These are phyloP conservation scores for Hemiscyllium ocellatum DNA, from an alignment of 2,113 vertebrate genomes.

Conservation along the genomic window DNA sequence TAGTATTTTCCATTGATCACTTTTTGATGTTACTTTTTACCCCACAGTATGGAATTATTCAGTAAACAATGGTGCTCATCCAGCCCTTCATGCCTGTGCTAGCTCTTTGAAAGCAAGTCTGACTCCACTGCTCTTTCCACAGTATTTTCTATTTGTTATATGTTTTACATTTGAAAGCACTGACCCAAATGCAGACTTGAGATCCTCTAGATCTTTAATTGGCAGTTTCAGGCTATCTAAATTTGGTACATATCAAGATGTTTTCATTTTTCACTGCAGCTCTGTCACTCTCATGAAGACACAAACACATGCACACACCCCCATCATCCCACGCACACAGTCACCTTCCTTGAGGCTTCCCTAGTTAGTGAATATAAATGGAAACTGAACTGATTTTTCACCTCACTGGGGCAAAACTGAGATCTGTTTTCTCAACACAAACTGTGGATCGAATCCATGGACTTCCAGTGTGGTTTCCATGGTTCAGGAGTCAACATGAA, in stretches of 20 bases:
- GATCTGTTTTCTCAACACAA: neutral
- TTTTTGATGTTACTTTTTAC: neutral
- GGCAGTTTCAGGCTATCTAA: too few relatives aligned
- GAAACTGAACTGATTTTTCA: neutral
- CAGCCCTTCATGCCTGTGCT: neutral
- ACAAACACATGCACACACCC: slow-evolving; percentile 19
- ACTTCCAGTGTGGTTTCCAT: neutral
- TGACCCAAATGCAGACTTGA: neutral
- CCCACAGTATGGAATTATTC: neutral
- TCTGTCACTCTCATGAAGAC: slow-evolving; percentile 33
- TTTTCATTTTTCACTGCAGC: slow-evolving; percentile 42
- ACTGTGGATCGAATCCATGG: neutral
- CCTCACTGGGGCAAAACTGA: neutral
- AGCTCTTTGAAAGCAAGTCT: neutral
- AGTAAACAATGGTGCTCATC: neutral
- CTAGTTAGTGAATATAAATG: neutral
- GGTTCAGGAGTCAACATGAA: neutral
- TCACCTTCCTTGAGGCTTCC: neutral
- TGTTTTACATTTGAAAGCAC: neutral
- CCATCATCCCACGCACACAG: neutral
- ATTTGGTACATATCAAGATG: slow-evolving; percentile 39
- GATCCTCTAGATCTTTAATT: neutral
- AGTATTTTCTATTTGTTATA: neutral
- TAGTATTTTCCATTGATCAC: neutral
- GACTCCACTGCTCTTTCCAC: neutral